phyloP scores from a whole-genome alignment of 2,797 vertebrate genomes.

The Falco rusticolus region DNA sequence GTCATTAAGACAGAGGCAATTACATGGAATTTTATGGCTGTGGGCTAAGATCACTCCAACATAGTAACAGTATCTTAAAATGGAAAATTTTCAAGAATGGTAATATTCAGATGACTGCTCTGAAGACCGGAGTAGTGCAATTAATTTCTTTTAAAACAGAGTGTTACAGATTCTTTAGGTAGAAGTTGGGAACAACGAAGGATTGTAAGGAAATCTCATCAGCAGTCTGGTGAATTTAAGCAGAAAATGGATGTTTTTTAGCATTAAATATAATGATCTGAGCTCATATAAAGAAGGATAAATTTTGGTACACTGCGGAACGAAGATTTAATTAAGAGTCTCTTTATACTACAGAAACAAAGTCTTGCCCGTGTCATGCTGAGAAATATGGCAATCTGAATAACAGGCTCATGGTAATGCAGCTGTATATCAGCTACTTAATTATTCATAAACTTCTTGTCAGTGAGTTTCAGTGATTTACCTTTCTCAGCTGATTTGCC shows the following conservation, averaged over 20 bases:
- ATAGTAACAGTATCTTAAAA: background rate
- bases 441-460: conserved; percentile 47
- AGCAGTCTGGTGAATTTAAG: background rate
- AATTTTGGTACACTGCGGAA: conserved; percentile 3
- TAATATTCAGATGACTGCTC: conserved; percentile 15
- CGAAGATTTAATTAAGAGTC: conserved; percentile 58
- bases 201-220: background rate
- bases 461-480: conserved; percentile 15
- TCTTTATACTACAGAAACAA: conserved; percentile 35
- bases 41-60: background rate
- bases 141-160: background rate
- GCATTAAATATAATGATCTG: conserved; percentile 10
- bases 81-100: background rate
- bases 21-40: conserved; percentile 7
- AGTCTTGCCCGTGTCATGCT: background rate
- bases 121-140: background rate
- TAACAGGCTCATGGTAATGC: background rate
- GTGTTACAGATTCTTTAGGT: too few species aligned
- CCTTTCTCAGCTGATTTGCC: conserved; percentile 18
- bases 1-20: conserved; percentile 22
- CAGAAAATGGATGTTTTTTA: conserved; percentile 14
- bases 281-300: background rate
- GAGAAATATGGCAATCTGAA: conserved; percentile 12
- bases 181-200: background rate
- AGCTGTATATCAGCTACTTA: background rate